Percentiles rank a stretch among this genome's conserved stretches.
These are phyloP conservation scores for Galerucella nymphaeae DNA, from an alignment of 2,888 invertebrate genomes.

Conservation along the genomic window DNA sequence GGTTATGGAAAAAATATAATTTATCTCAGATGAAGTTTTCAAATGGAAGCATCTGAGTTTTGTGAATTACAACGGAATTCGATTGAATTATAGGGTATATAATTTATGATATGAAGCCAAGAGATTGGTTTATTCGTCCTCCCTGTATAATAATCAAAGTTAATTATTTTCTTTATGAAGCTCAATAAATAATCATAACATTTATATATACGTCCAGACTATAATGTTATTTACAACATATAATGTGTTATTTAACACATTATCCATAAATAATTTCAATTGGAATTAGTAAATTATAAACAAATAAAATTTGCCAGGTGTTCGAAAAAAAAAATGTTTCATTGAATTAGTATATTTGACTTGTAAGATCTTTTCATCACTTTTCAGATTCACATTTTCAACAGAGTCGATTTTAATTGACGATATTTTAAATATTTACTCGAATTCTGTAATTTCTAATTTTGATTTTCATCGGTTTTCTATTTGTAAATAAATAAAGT, in stretches of 20 bases:
- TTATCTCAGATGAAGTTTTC: too few relatives aligned
- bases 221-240: background rate
- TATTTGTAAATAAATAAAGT: constrained; percentile 12
- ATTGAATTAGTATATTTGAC: constrained; percentile 13
- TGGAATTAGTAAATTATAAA: background rate
- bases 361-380: constrained; percentile 18
- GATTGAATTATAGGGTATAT: too few relatives aligned
- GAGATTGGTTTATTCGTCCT: too few relatives aligned
- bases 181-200: too few relatives aligned
- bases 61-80: too few relatives aligned
- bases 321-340: background rate
- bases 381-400: constrained; percentile 14
- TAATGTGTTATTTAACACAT: background rate
- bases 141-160: too few relatives aligned
- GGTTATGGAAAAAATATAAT: too few relatives aligned
- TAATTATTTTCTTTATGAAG: too few relatives aligned
- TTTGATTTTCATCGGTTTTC: constrained; percentile 5
- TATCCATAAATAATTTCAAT: background rate
- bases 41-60: too few relatives aligned
- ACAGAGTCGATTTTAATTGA: constrained; percentile 5
- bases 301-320: constrained; percentile 9
- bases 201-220: background rate
- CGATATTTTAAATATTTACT: constrained; percentile 22
- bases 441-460: constrained; percentile 14
- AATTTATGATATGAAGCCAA: too few relatives aligned